A percentile compares a stretch with the other conserved stretches of the same genome.
These are phyloP conservation scores for Anolis apletophallus DNA, from an alignment of 2,797 vertebrate species.

Conservation along the genomic window DNA sequence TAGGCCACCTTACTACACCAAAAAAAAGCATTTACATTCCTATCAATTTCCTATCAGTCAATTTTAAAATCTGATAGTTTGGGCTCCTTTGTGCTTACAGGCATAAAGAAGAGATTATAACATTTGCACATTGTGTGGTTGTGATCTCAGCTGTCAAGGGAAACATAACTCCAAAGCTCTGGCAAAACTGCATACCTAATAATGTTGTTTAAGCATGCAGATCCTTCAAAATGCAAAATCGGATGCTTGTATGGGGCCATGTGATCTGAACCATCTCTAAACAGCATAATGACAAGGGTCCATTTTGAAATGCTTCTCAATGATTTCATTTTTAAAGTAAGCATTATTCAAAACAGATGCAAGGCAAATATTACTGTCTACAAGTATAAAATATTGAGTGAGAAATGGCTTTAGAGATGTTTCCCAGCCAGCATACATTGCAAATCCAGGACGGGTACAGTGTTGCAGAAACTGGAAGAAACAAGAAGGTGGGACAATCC, in stretches of 20 bases:
- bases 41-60: background rate
- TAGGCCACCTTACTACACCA: accelerated
- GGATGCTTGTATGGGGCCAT: background rate
- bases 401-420: background rate
- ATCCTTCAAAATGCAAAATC: background rate
- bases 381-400: background rate
- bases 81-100: background rate
- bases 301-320: background rate
- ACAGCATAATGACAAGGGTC: background rate
- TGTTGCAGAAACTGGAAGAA: background rate
- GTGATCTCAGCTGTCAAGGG: background rate
- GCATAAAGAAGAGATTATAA: background rate
- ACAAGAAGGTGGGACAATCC: background rate
- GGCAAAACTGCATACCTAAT: background rate
- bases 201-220: background rate
- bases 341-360: background rate
- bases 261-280: background rate
- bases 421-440: background rate
- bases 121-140: background rate
- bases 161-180: background rate
- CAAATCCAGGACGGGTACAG: background rate
- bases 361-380: background rate
- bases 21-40: background rate
- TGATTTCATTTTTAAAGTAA: background rate
- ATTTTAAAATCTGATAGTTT: background rate